These are phyloP conservation scores for Siniperca scherzeri DNA, from an alignment of 2,797 vertebrate species.

Conservation along the genomic window DNA sequence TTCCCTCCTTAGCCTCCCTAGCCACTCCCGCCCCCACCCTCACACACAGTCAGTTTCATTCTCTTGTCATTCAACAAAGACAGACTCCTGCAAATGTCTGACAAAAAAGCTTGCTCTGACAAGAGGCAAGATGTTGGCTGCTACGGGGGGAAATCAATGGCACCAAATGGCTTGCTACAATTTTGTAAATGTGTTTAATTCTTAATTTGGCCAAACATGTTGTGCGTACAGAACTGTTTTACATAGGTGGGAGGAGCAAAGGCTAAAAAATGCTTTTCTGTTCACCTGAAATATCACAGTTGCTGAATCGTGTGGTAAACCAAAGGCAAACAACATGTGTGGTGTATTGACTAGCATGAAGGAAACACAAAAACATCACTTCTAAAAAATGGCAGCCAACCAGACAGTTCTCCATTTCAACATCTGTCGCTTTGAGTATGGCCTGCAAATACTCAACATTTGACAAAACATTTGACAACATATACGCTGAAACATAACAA, in stretches of 20 bases:
- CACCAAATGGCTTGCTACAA: conserved; percentile 22
- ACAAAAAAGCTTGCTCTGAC: conserved; percentile 69
- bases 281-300: conserved; percentile 19
- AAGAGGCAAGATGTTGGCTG: conserved; percentile 41
- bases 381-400: conserved; percentile 36
- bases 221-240: background rate
- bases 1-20: background rate
- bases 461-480: conserved; percentile 28
- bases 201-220: conserved; percentile 40
- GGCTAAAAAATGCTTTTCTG: background rate
- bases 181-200: conserved; percentile 34
- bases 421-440: conserved; percentile 40
- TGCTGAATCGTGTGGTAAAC: background rate
- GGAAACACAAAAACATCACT: conserved; percentile 1
- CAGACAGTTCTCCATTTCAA: conserved; percentile 34
- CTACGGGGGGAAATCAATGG: conserved; percentile 34
- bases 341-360: background rate
- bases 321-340: conserved; percentile 10
- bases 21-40: background rate
- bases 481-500: conserved; percentile 9
- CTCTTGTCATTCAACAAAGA: conserved; percentile 57
- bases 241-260: background rate
- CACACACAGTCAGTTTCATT: conserved; percentile 26
- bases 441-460: conserved; percentile 21
- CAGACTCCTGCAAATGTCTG: conserved; percentile 62